phyloP scores from a whole-genome alignment of 2,888 invertebrate species.

The Lamproptera curius region DNA sequence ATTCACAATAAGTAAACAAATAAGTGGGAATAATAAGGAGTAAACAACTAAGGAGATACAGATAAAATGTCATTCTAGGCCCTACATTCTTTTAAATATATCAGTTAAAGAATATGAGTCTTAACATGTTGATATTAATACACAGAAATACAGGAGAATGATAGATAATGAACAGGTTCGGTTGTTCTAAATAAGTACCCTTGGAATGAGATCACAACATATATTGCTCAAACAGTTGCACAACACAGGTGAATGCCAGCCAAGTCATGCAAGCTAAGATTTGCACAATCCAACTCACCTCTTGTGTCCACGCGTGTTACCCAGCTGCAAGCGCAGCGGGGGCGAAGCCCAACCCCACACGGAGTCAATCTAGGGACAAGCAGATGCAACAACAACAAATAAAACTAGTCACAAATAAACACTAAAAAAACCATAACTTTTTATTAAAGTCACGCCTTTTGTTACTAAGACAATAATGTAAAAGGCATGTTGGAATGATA shows the following conservation, averaged over 20 bases:
- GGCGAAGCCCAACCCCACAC: conserved; percentile 97
- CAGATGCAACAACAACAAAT: conserved; percentile 37
- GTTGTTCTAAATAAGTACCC: too few species aligned
- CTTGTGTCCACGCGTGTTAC: conserved; percentile 78
- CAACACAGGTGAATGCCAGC: conserved; percentile 4
- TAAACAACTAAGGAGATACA: too few species aligned
- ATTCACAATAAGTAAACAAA: too few species aligned
- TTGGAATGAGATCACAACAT: neutral
- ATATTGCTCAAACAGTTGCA: conserved; percentile 12
- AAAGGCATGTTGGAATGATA: conserved; percentile 14
- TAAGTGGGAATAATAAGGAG: too few species aligned
- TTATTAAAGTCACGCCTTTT: conserved; percentile 11
- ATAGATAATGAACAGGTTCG: too few species aligned
- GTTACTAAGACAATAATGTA: conserved; percentile 8
- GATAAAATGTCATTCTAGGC: too few species aligned
- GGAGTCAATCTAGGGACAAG: conserved; percentile 89
- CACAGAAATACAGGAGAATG: too few species aligned
- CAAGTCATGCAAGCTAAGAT: neutral
- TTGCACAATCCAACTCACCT: conserved; percentile 49
- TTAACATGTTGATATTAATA: too few species aligned
- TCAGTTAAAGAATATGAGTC: too few species aligned
- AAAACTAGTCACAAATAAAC: conserved; percentile 27
- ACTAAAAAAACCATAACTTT: conserved; percentile 24
- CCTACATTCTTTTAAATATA: too few species aligned
- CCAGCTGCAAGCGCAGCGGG: conserved; percentile 89